phyloP scores from a whole-genome alignment of 2,888 invertebrate species.

The Plagodis pulveraria region DNA sequence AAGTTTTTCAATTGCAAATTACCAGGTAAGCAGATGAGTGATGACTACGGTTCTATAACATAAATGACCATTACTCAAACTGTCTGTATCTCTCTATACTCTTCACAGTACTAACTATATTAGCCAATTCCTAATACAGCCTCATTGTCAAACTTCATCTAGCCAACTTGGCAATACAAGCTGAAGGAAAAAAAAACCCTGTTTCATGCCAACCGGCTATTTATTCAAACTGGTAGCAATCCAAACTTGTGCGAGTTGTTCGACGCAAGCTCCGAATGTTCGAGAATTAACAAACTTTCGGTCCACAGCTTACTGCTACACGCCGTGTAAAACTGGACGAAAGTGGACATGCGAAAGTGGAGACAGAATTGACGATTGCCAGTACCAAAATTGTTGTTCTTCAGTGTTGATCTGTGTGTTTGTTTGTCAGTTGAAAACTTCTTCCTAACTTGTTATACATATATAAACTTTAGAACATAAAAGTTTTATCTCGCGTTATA shows the following conservation, averaged over 20 bases:
- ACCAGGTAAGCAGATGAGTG: too few relatives aligned
- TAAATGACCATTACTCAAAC: too few relatives aligned
- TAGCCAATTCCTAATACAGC: conserved; percentile 4
- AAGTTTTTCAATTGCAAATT: too few relatives aligned
- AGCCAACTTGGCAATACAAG: conserved; percentile 13
- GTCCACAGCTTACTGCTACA: conserved; percentile 14
- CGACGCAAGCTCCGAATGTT: conserved; percentile 53
- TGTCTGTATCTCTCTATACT: too few relatives aligned
- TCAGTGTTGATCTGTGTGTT: too few relatives aligned
- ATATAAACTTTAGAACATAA: too few relatives aligned
- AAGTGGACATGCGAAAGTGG: conserved; percentile 14
- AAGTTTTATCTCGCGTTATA: too few relatives aligned
- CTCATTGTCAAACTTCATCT: conserved; percentile 18
- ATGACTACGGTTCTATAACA: too few relatives aligned
- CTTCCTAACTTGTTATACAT: too few relatives aligned
- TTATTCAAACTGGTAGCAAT: conserved; percentile 64
- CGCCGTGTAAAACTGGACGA: conserved; percentile 20
- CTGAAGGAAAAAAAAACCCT: conserved; percentile 26
- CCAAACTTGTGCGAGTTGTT: conserved; percentile 55
- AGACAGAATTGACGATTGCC: not conserved
- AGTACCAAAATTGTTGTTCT: too few relatives aligned
- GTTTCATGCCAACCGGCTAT: conserved; percentile 39
- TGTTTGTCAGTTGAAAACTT: too few relatives aligned
- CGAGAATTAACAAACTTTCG: conserved; percentile 67
- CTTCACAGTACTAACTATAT: too few relatives aligned